Evolutionary conservation across 2,797 vertebrate species (phyloP).

Genomic region (Euthynnus affinis): DNA sequence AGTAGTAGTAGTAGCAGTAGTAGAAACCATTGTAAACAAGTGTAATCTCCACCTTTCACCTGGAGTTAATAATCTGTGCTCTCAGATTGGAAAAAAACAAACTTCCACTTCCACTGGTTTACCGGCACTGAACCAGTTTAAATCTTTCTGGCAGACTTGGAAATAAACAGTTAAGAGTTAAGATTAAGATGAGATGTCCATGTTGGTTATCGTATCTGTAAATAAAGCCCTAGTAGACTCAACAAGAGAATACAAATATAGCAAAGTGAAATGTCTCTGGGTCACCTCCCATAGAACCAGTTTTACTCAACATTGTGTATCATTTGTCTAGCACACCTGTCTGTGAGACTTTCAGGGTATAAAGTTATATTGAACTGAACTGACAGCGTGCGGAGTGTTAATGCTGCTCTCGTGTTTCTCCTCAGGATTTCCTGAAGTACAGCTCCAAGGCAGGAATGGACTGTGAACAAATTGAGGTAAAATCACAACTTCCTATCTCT

Average conservation of each 20-base stretch:
- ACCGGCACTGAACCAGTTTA: too few relatives aligned
- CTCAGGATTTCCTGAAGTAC: constrained; percentile 94
- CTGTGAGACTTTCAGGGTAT: not conserved
- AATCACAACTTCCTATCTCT: not conserved
- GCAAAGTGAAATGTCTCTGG: not conserved
- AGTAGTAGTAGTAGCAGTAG: too few relatives aligned
- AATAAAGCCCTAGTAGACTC: too few relatives aligned
- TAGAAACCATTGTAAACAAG: too few relatives aligned
- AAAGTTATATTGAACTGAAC: not conserved
- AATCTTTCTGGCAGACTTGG: too few relatives aligned
- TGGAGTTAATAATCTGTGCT: too few relatives aligned
- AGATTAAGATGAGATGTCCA: too few relatives aligned
- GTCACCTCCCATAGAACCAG: not conserved
- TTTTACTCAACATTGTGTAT: not conserved
- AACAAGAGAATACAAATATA: not conserved
- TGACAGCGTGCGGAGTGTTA: not conserved
- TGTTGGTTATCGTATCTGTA: too few relatives aligned
- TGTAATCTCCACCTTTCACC: too few relatives aligned
- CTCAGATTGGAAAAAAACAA: too few relatives aligned
- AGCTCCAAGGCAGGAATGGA: constrained; percentile 95
- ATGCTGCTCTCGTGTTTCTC: not conserved
- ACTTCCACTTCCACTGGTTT: too few relatives aligned
- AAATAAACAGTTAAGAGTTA: too few relatives aligned
- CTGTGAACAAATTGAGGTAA: constrained; percentile 94
- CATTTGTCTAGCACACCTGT: not conserved